Percentiles rank a stretch among this genome's conserved stretches.
Evolutionary conservation across 2,888 invertebrate genomes (phyloP).

Genomic region (Malachius bipustulatus): DNA sequence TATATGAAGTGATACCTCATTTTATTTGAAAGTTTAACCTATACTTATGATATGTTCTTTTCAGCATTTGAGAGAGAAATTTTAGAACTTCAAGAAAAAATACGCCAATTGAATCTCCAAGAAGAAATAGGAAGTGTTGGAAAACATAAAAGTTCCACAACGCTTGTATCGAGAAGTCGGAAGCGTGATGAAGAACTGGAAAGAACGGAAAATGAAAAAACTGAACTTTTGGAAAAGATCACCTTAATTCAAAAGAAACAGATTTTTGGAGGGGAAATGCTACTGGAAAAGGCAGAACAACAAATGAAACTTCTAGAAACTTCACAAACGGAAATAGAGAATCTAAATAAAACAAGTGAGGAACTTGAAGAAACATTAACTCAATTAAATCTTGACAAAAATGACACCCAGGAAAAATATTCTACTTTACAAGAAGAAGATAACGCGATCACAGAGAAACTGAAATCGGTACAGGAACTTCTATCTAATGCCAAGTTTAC

Average conservation of each 20-base stretch:
- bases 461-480: constrained; percentile 58
- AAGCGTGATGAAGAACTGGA: no score
- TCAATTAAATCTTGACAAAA: constrained; percentile 74
- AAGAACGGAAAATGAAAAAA: constrained; percentile 40
- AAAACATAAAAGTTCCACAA: no score
- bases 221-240: constrained; percentile 45
- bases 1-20: no score
- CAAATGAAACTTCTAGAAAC: constrained; percentile 77
- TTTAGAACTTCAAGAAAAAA: constrained; percentile 51
- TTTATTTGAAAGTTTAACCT: no score
- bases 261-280: constrained; percentile 91
- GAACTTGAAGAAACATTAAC: constrained; percentile 65
- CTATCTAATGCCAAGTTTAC: not conserved
- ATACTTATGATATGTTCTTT: no score
- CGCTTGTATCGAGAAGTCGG: constrained; percentile 49
- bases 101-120: constrained; percentile 53
- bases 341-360: constrained; percentile 61
- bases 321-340: constrained; percentile 65
- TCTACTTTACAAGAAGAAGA: constrained; percentile 86
- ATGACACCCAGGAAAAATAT: constrained; percentile 83
- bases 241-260: constrained; percentile 77
- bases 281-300: constrained; percentile 86
- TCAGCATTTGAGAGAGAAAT: constrained; percentile 55
- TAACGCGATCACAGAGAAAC: constrained; percentile 75
- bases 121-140: constrained; percentile 41